A percentile compares a stretch with the other conserved stretches of the same genome.
These are phyloP conservation scores for Leptothorax acervorum DNA, from an alignment of 2,888 invertebrate species.

Conservation along the genomic window DNA sequence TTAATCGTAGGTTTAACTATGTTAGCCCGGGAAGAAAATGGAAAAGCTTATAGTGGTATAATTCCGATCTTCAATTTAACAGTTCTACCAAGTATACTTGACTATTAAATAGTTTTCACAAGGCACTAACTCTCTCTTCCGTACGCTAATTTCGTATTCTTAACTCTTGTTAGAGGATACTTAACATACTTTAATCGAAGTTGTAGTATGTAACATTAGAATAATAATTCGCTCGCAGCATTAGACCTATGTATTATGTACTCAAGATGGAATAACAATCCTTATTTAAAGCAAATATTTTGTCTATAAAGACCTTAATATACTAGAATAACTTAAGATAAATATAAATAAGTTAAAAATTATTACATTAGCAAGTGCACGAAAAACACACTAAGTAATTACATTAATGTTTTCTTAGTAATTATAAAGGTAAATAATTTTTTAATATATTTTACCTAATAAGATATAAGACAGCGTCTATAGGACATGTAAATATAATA, in stretches of 20 bases:
- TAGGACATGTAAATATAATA: not conserved
- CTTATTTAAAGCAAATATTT: not conserved
- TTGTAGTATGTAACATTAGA: not conserved
- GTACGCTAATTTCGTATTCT: constrained; percentile 13
- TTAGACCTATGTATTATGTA: not conserved
- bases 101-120: constrained; percentile 33
- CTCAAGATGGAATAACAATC: not conserved
- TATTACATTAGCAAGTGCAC: not conserved
- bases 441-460: not conserved
- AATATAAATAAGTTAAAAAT: not conserved
- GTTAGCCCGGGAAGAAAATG: not conserved
- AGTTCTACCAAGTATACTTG: constrained; percentile 16
- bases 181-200: not conserved
- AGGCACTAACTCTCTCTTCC: not conserved
- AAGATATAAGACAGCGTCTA: not conserved
- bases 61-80: not conserved
- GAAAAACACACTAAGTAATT: not conserved
- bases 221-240: not conserved
- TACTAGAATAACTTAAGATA: not conserved
- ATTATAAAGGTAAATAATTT: not conserved
- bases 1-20: constrained; percentile 19
- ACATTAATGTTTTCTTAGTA: not conserved
- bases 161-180: not conserved
- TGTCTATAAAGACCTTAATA: not conserved
- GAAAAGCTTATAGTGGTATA: not conserved